These are phyloP conservation scores for Epistrophella euchroma DNA, from an alignment of 2,888 invertebrate genomes.

Conservation along the genomic window DNA sequence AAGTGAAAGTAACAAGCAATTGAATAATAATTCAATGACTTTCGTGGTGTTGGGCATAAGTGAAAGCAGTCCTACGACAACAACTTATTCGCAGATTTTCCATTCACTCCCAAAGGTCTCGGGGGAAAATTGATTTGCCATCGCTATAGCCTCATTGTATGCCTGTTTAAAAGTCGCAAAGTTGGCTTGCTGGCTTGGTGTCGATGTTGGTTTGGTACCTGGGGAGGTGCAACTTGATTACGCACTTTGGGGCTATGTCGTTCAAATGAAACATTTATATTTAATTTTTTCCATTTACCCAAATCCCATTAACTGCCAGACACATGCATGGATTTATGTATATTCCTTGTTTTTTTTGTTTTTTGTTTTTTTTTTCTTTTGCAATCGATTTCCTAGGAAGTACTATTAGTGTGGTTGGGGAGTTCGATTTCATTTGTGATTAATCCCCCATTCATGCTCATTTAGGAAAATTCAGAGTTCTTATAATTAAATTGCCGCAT, in stretches of 20 bases:
- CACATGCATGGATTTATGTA: constrained; percentile 29
- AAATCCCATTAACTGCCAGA: constrained; percentile 36
- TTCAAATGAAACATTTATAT: constrained; percentile 12
- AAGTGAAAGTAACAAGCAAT: constrained; percentile 73
- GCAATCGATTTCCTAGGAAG: constrained; percentile 73
- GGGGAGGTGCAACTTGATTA: constrained; percentile 47
- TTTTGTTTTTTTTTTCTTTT: too few relatives aligned
- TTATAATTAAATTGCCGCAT: constrained; percentile 48
- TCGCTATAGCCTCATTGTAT: not conserved
- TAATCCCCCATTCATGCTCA: constrained; percentile 21
- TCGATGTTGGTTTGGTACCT: not conserved
- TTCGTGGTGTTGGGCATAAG: constrained; percentile 69
- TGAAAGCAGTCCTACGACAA: constrained; percentile 75
- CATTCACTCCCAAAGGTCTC: constrained; percentile 64
- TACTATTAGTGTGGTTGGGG: constrained; percentile 38
- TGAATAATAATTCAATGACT: constrained; percentile 71
- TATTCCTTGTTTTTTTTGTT: constrained; percentile 1
- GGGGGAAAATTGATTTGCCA: constrained; percentile 51
- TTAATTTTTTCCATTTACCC: constrained; percentile 33
- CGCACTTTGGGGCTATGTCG: constrained; percentile 49
- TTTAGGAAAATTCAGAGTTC: constrained; percentile 36
- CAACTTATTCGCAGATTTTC: constrained; percentile 49
- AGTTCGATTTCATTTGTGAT: constrained; percentile 47
- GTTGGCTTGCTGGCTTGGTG: not conserved
- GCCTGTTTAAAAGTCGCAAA: constrained; percentile 15